A percentile compares a stretch with the other conserved stretches of the same genome.
Conservation (phyloP, 2,888 invertebrate genomes). For the Podotricha telesiphe region DNA sequence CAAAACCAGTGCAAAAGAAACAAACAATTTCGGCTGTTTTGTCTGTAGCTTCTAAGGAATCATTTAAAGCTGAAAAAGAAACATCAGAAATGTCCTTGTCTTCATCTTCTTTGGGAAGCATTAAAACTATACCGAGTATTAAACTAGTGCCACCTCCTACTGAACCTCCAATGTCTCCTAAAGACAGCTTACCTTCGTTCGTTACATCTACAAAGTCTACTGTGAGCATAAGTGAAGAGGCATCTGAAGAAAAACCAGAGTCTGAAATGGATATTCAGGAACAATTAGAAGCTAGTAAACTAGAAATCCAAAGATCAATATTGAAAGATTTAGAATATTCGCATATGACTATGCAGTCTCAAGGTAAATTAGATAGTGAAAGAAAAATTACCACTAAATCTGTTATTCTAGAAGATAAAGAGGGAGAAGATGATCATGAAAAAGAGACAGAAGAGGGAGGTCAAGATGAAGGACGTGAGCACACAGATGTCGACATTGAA, state of each 20-base stretch:
- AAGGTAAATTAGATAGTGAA: conserved; percentile 49
- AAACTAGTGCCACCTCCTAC: conserved; percentile 58
- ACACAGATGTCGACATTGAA: conserved; percentile 34
- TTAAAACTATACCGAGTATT: conserved; percentile 70
- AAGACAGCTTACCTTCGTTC: conserved; percentile 70
- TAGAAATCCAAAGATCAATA: conserved; percentile 70
- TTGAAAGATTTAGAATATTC: conserved; percentile 70
- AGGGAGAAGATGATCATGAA: conserved; percentile 51
- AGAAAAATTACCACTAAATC: conserved; percentile 49
- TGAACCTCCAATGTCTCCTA: conserved; percentile 50
- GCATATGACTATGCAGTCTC: conserved; percentile 55
- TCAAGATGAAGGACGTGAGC: conserved; percentile 32
- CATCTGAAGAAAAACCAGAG: conserved; percentile 52
- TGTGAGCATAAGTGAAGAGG: conserved; percentile 45
- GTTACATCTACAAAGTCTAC: conserved; percentile 64
- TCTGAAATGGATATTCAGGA: conserved; percentile 57
- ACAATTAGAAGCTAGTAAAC: conserved; percentile 62
- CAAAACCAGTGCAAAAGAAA: conserved; percentile 68
- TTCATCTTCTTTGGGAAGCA: conserved; percentile 59
- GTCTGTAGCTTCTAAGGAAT: conserved; percentile 52
- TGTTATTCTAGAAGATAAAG: conserved; percentile 48
- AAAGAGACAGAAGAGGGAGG: conserved; percentile 51
- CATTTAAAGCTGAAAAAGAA: conserved; percentile 48
- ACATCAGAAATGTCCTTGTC: conserved; percentile 47
- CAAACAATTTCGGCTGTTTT: conserved; percentile 47